phyloP scores from a whole-genome alignment of 53 echinoderm and acorn worm species.

The Apostichopus leukothele region DNA sequence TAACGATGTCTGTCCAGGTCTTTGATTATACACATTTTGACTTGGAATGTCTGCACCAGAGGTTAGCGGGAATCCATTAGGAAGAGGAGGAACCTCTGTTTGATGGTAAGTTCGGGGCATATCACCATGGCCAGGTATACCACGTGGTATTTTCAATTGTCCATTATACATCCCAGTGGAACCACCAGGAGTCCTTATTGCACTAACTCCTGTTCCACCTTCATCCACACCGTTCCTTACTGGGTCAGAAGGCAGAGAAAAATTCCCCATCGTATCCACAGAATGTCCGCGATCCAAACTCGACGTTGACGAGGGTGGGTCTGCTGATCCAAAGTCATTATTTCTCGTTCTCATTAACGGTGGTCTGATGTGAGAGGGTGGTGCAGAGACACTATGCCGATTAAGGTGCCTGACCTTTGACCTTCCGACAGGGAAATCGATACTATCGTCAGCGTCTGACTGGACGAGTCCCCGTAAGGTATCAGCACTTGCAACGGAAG shows the following conservation, averaged over 20 bases:
- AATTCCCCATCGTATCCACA: background rate
- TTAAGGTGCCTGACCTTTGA: background rate
- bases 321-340: constrained; percentile 18
- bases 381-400: background rate
- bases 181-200: background rate
- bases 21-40: background rate
- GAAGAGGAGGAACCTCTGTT: background rate
- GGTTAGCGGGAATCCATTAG: background rate
- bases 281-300: background rate
- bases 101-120: background rate
- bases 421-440: background rate
- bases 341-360: constrained; percentile 16
- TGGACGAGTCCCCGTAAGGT: constrained; percentile 8
- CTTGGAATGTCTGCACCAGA: background rate
- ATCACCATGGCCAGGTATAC: background rate
- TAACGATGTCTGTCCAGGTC: background rate
- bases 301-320: background rate
- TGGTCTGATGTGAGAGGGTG: background rate
- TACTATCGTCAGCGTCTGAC: constrained; percentile 1
- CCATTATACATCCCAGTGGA: background rate
- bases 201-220: background rate
- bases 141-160: background rate
- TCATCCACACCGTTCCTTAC: background rate
- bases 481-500: background rate
- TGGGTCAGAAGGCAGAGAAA: background rate